phyloP scores from a whole-genome alignment of 2,797 vertebrate species.

The Falco cherrug region DNA sequence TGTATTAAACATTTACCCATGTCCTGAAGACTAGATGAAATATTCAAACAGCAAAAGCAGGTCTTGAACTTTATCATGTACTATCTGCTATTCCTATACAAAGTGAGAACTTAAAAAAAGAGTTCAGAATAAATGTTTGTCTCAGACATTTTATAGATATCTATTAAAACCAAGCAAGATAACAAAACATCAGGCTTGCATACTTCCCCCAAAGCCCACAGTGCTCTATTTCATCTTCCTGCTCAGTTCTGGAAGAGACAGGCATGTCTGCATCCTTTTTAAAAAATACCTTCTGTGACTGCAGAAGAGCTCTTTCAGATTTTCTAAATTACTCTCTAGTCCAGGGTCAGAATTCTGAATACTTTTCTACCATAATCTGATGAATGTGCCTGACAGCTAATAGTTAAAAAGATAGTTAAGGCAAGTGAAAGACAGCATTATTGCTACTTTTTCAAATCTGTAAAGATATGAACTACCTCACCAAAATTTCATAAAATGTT shows the following conservation, averaged over 20 bases:
- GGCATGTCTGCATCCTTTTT: fast-evolving
- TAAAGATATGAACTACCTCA: neutral
- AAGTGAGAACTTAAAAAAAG: neutral
- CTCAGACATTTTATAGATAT: neutral
- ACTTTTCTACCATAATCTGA: neutral
- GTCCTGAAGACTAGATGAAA: neutral
- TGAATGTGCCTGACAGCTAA: neutral
- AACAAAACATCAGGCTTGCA: neutral
- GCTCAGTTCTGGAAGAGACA: neutral
- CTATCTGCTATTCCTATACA: neutral
- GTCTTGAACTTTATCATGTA: neutral
- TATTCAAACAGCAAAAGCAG: neutral
- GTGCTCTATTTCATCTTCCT: neutral
- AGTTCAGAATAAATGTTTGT: neutral
- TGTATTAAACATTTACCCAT: neutral
- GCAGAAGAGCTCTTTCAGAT: neutral
- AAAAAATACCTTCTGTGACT: neutral
- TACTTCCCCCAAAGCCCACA: neutral
- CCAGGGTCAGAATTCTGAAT: neutral
- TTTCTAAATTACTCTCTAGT: neutral
- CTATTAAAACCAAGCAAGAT: neutral
- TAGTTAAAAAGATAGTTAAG: neutral
- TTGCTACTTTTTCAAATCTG: neutral
- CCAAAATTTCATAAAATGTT: neutral
- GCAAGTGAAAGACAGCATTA: neutral